phyloP scores from a whole-genome alignment of 37 sponge, comb jelly and placozoan species.

The Halisarca cf. caerulea region DNA sequence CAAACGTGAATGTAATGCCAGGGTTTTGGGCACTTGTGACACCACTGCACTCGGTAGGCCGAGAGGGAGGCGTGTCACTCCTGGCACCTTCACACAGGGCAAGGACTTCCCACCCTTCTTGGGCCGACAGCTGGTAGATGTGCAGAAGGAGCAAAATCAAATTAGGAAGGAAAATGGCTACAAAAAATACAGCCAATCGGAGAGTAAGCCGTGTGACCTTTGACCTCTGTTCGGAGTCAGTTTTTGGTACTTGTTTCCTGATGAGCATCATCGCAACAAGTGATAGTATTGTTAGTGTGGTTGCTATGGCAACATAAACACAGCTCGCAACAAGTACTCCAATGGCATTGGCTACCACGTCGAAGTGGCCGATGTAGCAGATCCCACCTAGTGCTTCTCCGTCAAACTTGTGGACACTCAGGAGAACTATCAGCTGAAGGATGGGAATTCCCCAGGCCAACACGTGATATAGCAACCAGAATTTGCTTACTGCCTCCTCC shows the following conservation, averaged over 20 bases:
- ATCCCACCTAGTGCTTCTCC: constrained; percentile 82
- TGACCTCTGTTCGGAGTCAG: constrained; percentile 47
- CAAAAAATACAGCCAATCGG: constrained; percentile 72
- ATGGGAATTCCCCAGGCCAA: constrained; percentile 83
- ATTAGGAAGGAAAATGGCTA: constrained; percentile 75
- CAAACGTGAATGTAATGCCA: constrained; percentile 47
- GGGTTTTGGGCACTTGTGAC: background rate
- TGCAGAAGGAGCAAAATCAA: constrained; percentile 53
- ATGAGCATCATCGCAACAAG: constrained; percentile 75
- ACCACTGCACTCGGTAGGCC: background rate
- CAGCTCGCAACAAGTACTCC: constrained; percentile 72
- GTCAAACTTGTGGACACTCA: constrained; percentile 65
- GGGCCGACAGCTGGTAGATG: constrained; percentile 54
- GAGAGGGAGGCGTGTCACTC: background rate
- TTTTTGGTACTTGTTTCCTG: constrained; percentile 32
- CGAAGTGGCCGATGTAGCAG: constrained; percentile 69
- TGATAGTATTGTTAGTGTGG: constrained; percentile 60
- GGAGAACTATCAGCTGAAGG: constrained; percentile 60
- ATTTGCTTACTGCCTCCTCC: constrained; percentile 80
- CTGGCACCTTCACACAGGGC: background rate
- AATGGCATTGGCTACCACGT: constrained; percentile 50
- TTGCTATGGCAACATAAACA: constrained; percentile 57
- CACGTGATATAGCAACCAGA: constrained; percentile 82
- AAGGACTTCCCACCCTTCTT: constrained; percentile 53
- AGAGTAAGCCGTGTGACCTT: constrained; percentile 76